Evolutionary conservation across 2,888 invertebrate genomes (phyloP).

Genomic region (Podabrus alpinus): DNA sequence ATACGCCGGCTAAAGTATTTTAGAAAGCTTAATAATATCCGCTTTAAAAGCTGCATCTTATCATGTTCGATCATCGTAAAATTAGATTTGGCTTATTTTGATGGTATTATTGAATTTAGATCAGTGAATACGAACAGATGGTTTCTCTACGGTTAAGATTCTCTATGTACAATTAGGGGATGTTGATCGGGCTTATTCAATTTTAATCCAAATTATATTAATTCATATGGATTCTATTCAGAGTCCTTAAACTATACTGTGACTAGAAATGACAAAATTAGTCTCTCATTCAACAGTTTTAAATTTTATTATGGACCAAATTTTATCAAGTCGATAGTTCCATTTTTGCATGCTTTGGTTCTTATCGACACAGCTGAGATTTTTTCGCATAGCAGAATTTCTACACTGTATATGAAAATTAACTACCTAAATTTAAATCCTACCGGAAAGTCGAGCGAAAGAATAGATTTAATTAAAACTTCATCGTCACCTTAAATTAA

Average conservation of each 20-base stretch:
- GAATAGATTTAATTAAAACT: background rate
- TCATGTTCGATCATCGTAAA: conserved; percentile 25
- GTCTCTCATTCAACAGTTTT: conserved; percentile 14
- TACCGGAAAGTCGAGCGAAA: background rate
- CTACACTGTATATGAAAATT: background rate
- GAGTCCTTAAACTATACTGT: conserved; percentile 9
- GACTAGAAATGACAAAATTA: conserved; percentile 20
- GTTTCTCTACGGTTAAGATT: conserved; percentile 19
- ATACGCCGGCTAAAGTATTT: background rate
- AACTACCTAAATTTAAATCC: background rate
- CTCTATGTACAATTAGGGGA: conserved; percentile 23
- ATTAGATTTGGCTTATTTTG: conserved; percentile 31
- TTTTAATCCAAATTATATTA: conserved; percentile 16
- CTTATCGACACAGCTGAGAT: background rate
- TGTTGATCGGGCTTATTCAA: conserved; percentile 28
- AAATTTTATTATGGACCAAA: background rate
- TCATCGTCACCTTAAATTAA: background rate
- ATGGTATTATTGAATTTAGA: conserved; percentile 31
- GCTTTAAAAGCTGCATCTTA: conserved; percentile 16
- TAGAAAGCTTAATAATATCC: conserved; percentile 1
- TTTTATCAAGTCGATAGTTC: background rate
- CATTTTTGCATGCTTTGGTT: background rate
- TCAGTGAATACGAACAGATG: conserved; percentile 25
- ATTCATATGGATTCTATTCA: conserved; percentile 14
- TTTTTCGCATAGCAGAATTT: background rate